Percentiles rank a stretch among this genome's conserved stretches.
Conservation (phyloP, 2,113 vertebrate species). For the Octodon degus region DNA sequence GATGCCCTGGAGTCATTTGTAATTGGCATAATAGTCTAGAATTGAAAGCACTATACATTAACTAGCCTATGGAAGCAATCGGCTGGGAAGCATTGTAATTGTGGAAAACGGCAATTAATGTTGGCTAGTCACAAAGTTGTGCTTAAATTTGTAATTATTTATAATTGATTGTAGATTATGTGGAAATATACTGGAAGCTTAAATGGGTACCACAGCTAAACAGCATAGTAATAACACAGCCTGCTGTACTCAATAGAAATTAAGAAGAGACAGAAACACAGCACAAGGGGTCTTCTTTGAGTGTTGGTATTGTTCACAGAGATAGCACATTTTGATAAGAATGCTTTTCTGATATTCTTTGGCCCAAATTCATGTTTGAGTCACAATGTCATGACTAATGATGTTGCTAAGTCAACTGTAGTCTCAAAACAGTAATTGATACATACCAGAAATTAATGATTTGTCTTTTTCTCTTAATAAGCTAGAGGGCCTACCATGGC, state of each 20-base stretch:
- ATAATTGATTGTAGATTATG: slow-evolving; percentile 63
- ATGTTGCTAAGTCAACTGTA: neutral
- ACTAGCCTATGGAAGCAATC: slow-evolving; percentile 36
- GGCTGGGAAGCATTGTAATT: slow-evolving; percentile 67
- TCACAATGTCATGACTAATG: neutral
- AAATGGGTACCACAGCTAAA: slow-evolving; percentile 40
- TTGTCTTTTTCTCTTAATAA: neutral
- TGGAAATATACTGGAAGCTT: slow-evolving; percentile 56
- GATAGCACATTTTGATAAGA: neutral
- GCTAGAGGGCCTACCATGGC: neutral
- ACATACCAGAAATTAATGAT: neutral
- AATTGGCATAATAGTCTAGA: slow-evolving; percentile 70
- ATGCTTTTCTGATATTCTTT: neutral
- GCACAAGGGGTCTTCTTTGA: neutral
- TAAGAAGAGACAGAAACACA: neutral
- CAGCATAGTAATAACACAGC: neutral
- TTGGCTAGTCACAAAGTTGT: slow-evolving; percentile 66
- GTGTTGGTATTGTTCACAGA: neutral
- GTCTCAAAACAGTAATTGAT: neutral
- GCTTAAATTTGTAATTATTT: slow-evolving; percentile 74
- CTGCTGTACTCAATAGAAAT: neutral
- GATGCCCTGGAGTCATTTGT: slow-evolving; percentile 60
- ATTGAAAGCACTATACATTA: slow-evolving; percentile 61
- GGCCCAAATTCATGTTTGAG: neutral
- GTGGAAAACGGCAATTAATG: slow-evolving; percentile 60